These are phyloP conservation scores for Lissocephala sabroskyi DNA, from an alignment of 2,888 invertebrate genomes.

Conservation along the genomic window DNA sequence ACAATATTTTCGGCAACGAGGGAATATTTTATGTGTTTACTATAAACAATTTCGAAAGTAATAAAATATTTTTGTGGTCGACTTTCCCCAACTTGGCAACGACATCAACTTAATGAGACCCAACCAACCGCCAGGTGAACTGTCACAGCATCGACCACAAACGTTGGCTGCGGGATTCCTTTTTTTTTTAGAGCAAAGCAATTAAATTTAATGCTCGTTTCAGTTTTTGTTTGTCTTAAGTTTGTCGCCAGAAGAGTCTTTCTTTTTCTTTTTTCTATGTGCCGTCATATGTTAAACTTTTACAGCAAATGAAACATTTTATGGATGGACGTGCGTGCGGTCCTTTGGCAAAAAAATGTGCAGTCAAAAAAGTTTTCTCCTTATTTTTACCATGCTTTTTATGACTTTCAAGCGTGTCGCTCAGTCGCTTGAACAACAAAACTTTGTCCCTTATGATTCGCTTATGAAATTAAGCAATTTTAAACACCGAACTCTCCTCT, in stretches of 20 bases:
- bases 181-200: constrained; percentile 23
- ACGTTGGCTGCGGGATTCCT: not conserved
- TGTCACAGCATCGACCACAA: not conserved
- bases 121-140: not conserved
- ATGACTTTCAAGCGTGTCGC: constrained; percentile 53
- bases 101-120: constrained; percentile 14
- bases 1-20: not conserved
- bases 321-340: constrained; percentile 27
- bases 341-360: too few relatives aligned
- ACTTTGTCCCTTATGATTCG: constrained; percentile 56
- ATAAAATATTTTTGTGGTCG: constrained; percentile 3
- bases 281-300: constrained; percentile 13
- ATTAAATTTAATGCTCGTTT: constrained; percentile 46
- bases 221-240: constrained; percentile 39
- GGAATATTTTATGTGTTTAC: not conserved
- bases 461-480: constrained; percentile 61
- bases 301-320: constrained; percentile 18
- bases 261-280: constrained; percentile 1
- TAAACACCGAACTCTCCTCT: too few relatives aligned
- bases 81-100: constrained; percentile 3
- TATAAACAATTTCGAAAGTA: constrained; percentile 4
- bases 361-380: too few relatives aligned
- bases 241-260: constrained; percentile 27
- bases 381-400: constrained; percentile 36
- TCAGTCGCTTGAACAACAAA: constrained; percentile 13